These are phyloP conservation scores for Dascyllus trimaculatus DNA, from an alignment of 2,113 vertebrate species.

Conservation along the genomic window DNA sequence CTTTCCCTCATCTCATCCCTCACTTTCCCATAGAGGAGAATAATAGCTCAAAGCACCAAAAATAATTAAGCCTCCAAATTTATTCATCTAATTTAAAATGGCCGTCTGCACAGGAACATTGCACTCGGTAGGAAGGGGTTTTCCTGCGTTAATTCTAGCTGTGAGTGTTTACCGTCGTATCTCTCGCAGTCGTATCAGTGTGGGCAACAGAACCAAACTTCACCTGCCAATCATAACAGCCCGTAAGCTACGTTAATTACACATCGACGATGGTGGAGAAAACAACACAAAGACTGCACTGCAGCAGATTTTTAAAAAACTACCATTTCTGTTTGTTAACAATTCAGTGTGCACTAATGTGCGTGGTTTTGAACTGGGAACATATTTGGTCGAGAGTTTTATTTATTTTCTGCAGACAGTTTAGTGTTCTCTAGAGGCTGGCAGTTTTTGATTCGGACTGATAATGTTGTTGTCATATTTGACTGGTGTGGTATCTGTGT, in stretches of 20 bases:
- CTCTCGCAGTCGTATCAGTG: slow-evolving; percentile 61
- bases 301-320: background rate
- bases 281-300: slow-evolving; percentile 2
- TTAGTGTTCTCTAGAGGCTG: no score
- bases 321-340: background rate
- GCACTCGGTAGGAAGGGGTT: slow-evolving; percentile 52
- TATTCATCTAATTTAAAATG: slow-evolving; percentile 84
- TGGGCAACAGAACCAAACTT: slow-evolving; percentile 48
- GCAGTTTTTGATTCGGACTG: no score
- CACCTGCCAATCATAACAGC: slow-evolving; percentile 71
- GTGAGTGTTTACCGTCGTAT: slow-evolving; percentile 75
- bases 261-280: background rate
- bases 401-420: no score
- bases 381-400: background rate
- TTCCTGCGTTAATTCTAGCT: slow-evolving; percentile 74
- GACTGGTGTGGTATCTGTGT: no score
- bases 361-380: background rate
- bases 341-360: background rate
- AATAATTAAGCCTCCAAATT: slow-evolving; percentile 83
- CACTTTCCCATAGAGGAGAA: slow-evolving; percentile 68
- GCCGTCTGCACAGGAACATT: slow-evolving; percentile 55
- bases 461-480: no score
- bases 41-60: slow-evolving; percentile 83
- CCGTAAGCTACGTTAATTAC: slow-evolving; percentile 46
- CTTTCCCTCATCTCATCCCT: slow-evolving; percentile 51